phyloP scores from a whole-genome alignment of 2,888 invertebrate species.

The Stictocephala bisonia region DNA sequence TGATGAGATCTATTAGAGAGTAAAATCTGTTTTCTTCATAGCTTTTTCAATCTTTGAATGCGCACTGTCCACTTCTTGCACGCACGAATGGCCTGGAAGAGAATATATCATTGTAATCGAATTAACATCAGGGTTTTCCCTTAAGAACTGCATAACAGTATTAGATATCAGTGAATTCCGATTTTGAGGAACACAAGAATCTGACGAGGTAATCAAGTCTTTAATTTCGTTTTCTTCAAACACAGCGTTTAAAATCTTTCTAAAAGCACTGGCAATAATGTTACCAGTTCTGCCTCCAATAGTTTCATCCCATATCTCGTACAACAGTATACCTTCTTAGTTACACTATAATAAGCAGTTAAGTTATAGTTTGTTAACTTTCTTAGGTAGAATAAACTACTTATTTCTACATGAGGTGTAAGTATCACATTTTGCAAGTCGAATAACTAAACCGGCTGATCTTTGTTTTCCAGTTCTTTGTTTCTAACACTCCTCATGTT shows the following conservation, averaged over 20 bases:
- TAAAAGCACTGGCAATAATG: conserved; percentile 38
- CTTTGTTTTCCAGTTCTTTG: conserved; percentile 28
- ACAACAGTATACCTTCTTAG: conserved; percentile 44
- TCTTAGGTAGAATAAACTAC: conserved; percentile 29
- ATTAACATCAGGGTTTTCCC: conserved; percentile 31
- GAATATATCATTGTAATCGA: conserved; percentile 42
- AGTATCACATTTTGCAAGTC: conserved; percentile 36
- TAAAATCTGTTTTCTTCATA: conserved; percentile 37
- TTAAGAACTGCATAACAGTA: conserved; percentile 39
- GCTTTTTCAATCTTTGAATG: conserved; percentile 40
- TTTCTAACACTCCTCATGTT: conserved; percentile 31
- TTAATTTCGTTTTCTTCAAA: conserved; percentile 41
- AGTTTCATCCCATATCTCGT: conserved; percentile 33
- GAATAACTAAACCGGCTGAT: conserved; percentile 20
- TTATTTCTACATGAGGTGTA: conserved; percentile 42
- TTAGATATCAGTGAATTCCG: conserved; percentile 41
- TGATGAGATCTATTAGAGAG: too few relatives aligned
- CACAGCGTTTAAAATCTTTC: conserved; percentile 39
- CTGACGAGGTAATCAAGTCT: conserved; percentile 34
- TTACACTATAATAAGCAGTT: conserved; percentile 36
- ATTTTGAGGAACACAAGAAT: conserved; percentile 43
- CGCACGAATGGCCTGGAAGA: conserved; percentile 37
- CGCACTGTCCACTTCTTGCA: conserved; percentile 42
- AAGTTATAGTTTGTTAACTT: conserved; percentile 32
- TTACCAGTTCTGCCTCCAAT: conserved; percentile 33